A percentile compares a stretch with the other conserved stretches of the same genome.
Evolutionary conservation across 2,797 vertebrate genomes (phyloP).

Genomic region (Lates japonicus): DNA sequence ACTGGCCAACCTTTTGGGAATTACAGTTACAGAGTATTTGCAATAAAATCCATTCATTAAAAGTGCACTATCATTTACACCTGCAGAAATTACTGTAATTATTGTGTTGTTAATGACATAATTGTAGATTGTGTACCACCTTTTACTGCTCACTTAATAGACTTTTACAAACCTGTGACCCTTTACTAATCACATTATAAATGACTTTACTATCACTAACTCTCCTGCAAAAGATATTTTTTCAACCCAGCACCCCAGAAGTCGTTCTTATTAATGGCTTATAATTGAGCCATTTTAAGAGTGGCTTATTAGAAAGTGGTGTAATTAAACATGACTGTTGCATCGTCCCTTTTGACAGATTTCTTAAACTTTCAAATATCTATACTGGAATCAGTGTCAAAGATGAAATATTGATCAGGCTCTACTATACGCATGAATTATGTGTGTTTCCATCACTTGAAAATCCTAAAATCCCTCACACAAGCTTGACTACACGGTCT

Average conservation of each 20-base stretch:
- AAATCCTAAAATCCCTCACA: conserved; percentile 45
- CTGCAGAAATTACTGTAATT: no score
- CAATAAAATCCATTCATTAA: neutral
- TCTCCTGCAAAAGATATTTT: neutral
- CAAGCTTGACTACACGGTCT: conserved; percentile 38
- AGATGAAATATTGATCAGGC: neutral
- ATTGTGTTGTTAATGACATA: neutral
- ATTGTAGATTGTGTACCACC: neutral
- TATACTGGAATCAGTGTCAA: conserved; percentile 7
- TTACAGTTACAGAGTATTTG: neutral
- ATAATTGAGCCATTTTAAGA: neutral
- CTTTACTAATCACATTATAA: neutral
- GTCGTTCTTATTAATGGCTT: neutral
- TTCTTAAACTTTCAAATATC: neutral
- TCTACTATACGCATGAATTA: conserved; percentile 16
- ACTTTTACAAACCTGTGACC: neutral
- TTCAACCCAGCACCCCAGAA: neutral
- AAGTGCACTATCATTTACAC: neutral
- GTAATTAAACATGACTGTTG: neutral
- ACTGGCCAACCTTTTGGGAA: neutral
- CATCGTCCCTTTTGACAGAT: neutral
- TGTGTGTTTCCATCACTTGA: conserved; percentile 26
- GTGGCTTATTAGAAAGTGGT: neutral
- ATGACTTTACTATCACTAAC: neutral
- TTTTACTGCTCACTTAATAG: neutral